phyloP scores from a whole-genome alignment of 2,113 vertebrate genomes.

The Hiodon alosoides region DNA sequence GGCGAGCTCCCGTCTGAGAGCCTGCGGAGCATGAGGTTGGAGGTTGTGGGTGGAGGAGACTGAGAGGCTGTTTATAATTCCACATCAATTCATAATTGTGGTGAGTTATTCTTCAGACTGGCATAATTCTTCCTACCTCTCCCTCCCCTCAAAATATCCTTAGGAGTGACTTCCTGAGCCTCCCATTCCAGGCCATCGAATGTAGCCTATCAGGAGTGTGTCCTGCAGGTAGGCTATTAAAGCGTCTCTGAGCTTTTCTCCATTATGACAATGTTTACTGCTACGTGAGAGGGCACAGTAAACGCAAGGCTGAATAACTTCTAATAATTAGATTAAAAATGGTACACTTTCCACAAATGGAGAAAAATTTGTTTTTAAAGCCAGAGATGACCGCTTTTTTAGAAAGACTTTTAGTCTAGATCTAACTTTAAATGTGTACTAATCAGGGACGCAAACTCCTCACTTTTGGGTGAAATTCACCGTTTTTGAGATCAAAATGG shows the following conservation, averaged over 20 bases:
- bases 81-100: too few species aligned
- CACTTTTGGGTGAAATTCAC: too few species aligned
- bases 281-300: too few species aligned
- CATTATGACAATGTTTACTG: neutral
- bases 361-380: too few species aligned
- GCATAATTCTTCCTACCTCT: neutral
- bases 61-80: neutral
- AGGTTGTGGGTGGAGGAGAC: neutral
- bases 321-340: too few species aligned
- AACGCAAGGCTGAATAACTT: too few species aligned
- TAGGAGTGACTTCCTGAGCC: conserved; percentile 89
- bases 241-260: neutral
- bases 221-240: conserved; percentile 63
- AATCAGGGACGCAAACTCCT: too few species aligned
- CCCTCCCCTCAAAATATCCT: conserved; percentile 20
- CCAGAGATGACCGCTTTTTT: too few species aligned
- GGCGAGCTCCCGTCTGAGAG: conserved; percentile 59
- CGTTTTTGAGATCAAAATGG: too few species aligned
- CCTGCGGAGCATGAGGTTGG: conserved; percentile 74
- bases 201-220: conserved; percentile 74
- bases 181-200: conserved; percentile 90
- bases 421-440: too few species aligned
- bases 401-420: too few species aligned
- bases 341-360: too few species aligned
- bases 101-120: neutral